Base-by-base conservation (phyloP, 2,113 vertebrate genomes). In the Syrrhaptes paradoxus region DNA sequence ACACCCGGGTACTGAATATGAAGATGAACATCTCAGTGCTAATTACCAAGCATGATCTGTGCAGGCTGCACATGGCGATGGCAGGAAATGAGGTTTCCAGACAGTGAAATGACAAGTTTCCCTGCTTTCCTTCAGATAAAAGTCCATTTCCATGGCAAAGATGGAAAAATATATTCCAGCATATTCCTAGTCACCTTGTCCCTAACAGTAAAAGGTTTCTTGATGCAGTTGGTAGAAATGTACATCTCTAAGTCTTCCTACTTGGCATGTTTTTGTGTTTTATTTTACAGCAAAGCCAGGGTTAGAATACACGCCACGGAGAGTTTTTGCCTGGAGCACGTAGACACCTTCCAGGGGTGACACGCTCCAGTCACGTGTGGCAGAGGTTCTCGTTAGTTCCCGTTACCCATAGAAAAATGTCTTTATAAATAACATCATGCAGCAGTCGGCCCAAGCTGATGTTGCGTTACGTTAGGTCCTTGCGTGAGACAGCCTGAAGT, bases 391-490 rank as follows among this genome's bases (percentile, higher is more conserved):
- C 65, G 1, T 92, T 80, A 96, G 83, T 95, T 97, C 97, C 94
- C 70, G 74, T 96, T 94, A 82, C 86, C 70, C 90, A 95, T 77
- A 86, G 32, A 94, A 96, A 97, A 96, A 78, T 63, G 92, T 96
- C 79, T 85, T 78, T 87, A 96, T 93, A 96, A 96, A 95, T 96
- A 96, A 91, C 80, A 81, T 96, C 96, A 96, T 87, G 97, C 97
- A 97, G 97, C 94, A 97, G 96, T 85, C 95, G 95, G 75, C 97
- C 94, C 93, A 94, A 76, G 96, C 70, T 66, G 91, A 92, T 70
- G 94, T 90, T 16, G 9, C 68, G 66, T 74, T 17, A 54, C 3
- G 6, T 46, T 32, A 90, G 61, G 87, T 96, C 95, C 77, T 65
- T 58, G 81, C 1, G 5, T 78, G 52, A 76, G 82, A 38, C 77